A percentile compares a stretch with the other conserved stretches of the same genome.
Conservation (phyloP, 2,113 vertebrate species). For the Phalacrocorax pelagicus region DNA sequence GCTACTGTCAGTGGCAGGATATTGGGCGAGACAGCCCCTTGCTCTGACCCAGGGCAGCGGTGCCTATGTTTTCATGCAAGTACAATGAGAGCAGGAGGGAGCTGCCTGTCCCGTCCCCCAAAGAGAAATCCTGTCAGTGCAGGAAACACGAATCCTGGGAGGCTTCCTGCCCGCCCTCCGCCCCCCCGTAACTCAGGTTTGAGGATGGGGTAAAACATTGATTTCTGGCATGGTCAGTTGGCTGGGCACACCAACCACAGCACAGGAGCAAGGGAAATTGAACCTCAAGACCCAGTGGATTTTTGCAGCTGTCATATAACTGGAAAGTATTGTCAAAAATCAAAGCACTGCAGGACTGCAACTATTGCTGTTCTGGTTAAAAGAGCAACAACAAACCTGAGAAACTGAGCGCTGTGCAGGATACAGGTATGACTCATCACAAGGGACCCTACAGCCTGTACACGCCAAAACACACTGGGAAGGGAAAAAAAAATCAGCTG, state of each 20-base stretch:
- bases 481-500: not conserved
- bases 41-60: rapidly evolving
- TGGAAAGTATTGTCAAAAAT: not conserved
- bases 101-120: not conserved
- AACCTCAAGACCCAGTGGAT: not conserved
- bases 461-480: not conserved
- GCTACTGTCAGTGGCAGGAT: not conserved
- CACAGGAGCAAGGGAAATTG: not conserved
- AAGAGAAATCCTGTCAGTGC: not conserved
- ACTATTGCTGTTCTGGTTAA: not conserved
- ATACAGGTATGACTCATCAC: not conserved
- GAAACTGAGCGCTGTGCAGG: not conserved
- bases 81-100: not conserved
- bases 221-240: not conserved
- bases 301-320: not conserved
- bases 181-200: not conserved
- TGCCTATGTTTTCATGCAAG: not conserved
- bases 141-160: not conserved
- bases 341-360: not conserved
- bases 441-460: not conserved
- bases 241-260: not conserved
- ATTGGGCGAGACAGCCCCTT: not conserved
- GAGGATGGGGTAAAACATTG: not conserved
- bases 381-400: not conserved
- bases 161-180: not conserved